A percentile compares a stretch with the other conserved stretches of the same genome.
Evolutionary conservation across 1,140 invertebrate species (phyloP).

Genomic region (Arion vulgaris): DNA sequence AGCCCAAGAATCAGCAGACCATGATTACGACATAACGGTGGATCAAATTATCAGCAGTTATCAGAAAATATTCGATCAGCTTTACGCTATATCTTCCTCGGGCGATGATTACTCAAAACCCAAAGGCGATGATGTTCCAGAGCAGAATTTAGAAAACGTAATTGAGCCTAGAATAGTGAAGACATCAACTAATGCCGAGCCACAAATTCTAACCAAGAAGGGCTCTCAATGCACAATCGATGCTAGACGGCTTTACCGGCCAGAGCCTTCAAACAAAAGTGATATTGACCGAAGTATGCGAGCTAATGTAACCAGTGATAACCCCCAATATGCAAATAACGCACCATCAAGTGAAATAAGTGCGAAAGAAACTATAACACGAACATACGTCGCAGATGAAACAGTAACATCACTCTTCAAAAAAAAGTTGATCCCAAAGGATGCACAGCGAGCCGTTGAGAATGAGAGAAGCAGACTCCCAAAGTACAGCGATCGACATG

Average conservation of each 20-base stretch:
- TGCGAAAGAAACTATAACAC: not conserved
- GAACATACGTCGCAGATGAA: not conserved
- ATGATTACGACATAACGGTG: slow-evolving; percentile 13
- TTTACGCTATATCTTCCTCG: not conserved
- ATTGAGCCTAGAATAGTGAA: not conserved
- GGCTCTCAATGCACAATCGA: too few species aligned
- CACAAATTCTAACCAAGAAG: not conserved
- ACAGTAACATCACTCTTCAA: not conserved
- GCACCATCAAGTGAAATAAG: not conserved
- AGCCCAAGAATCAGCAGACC: not conserved
- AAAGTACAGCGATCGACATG: not conserved
- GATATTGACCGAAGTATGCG: too few species aligned
- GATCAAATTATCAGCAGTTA: slow-evolving; percentile 29
- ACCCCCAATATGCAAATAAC: not conserved
- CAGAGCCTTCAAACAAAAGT: too few species aligned
- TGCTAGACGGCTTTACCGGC: too few species aligned
- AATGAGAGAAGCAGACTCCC: not conserved
- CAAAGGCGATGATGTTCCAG: not conserved
- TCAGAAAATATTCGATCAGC: slow-evolving; percentile 15
- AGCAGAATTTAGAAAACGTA: not conserved
- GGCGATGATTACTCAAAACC: not conserved
- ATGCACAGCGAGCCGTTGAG: not conserved
- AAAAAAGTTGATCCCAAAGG: not conserved
- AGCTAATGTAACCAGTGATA: not conserved
- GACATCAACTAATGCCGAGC: not conserved